Base-by-base conservation (phyloP, 2,113 vertebrate species). In the Uria lomvia region DNA sequence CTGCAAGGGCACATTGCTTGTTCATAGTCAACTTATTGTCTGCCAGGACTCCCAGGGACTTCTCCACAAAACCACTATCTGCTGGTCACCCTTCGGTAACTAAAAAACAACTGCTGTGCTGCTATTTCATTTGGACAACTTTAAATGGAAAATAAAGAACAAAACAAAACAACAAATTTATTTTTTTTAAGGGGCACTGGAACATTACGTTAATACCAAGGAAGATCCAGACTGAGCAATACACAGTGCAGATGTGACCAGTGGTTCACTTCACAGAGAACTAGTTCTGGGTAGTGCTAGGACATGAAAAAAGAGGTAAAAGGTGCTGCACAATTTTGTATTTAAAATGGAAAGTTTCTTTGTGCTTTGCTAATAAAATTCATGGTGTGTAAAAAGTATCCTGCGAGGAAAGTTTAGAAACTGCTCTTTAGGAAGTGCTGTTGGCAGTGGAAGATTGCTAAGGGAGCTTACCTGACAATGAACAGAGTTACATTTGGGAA, bases 301-400 rank as follows among this genome's bases (percentile, higher is more conserved):
- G 40, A 67, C 23, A 55, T 56, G 29, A 67, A 77, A 23, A 71
- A 78, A 65, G 11, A 24, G 16, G 13, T 72, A 86, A 81, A 85
- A 75, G 36, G 86, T 49, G 34, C 16, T 75, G 88, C 60, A 38
- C 30, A 83, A 75, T 60, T 65, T 67, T 55, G 14, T 74, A 70
- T 90, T 85, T 87, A 66, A 91, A 93, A 74, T 58, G 3, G 59
- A 89, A 93, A 70, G 26, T 50, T 92, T 91, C 45, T 88, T 74
- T 60, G 65, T 74, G 59, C 6, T 94, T 91, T 84, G 24, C 80
- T 71, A 95, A 55, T 73, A 94, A 94, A 86, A 91, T 79, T 77
- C 27, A 65, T 30, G 38, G 62, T 55, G 56, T 73, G 60, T 43
- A 86, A 78, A 81, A 62, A 43, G 6, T 22, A 74, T 75, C 32